Conservation (phyloP, 2,888 invertebrate genomes). For the Drosophila colorata region DNA sequence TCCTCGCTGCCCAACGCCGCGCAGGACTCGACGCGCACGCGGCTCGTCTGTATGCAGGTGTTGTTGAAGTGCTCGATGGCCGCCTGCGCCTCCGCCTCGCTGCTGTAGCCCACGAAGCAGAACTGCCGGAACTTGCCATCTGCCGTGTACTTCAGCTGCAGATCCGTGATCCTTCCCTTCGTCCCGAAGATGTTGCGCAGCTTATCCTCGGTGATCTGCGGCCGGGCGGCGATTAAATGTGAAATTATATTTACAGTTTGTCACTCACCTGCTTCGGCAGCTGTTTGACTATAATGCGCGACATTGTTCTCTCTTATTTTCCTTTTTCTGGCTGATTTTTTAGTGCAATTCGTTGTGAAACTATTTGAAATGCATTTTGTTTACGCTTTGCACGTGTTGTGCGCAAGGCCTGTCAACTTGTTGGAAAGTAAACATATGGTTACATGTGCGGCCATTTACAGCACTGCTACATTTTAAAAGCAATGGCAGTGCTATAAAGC, state of each 20-base stretch:
- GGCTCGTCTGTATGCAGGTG: conserved; percentile 93
- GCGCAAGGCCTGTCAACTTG: conserved; percentile 37
- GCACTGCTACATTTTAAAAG: conserved; percentile 2
- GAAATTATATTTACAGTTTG: not conserved
- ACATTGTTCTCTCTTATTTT: conserved; percentile 82
- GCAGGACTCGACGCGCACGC: conserved; percentile 92
- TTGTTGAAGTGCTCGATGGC: conserved; percentile 93
- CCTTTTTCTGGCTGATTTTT: not conserved
- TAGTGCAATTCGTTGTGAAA: not conserved
- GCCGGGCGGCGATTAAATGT: not conserved
- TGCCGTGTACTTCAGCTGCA: conserved; percentile 95
- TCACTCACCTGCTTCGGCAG: conserved; percentile 92
- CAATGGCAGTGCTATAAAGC: not conserved
- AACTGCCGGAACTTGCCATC: conserved; percentile 97
- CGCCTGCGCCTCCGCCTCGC: conserved; percentile 90
- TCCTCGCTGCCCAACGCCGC: conserved; percentile 89
- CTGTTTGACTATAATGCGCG: conserved; percentile 95
- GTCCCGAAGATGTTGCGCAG: conserved; percentile 91
- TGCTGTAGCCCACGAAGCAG: conserved; percentile 96
- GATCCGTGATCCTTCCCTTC: conserved; percentile 95
- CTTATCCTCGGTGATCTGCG: conserved; percentile 92
- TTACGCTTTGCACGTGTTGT: conserved; percentile 61
- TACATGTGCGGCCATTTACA: not conserved
- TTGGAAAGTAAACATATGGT: too few relatives aligned
- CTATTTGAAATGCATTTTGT: conserved; percentile 61